phyloP scores from a whole-genome alignment of 2,888 invertebrate species.

The Ernsta delagoae region DNA sequence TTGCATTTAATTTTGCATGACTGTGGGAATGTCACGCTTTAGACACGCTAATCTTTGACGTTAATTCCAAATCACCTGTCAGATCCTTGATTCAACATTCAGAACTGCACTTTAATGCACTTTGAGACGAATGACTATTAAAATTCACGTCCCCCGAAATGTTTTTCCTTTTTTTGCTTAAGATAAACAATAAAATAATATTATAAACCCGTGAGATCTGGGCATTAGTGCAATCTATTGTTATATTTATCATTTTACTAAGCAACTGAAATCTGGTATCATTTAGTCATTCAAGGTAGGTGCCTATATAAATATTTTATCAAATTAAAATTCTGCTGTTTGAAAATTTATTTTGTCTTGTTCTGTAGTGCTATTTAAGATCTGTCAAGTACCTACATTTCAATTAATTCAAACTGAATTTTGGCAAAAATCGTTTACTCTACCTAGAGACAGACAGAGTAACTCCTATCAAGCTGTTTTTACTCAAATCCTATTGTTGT shows the following conservation, averaged over 20 bases:
- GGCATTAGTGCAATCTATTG: background rate
- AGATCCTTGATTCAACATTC: conserved; percentile 27
- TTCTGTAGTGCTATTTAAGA: no score
- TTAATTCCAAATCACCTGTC: conserved; percentile 35
- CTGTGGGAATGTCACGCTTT: background rate
- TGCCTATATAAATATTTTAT: no score
- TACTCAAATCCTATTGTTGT: background rate
- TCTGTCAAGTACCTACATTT: no score
- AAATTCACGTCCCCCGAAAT: background rate
- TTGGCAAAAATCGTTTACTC: no score
- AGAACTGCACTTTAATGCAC: conserved; percentile 20
- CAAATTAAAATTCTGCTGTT: no score
- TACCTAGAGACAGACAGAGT: background rate
- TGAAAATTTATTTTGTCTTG: no score
- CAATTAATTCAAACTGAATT: no score
- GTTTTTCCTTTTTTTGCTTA: background rate
- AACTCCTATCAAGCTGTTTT: background rate
- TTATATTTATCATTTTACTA: background rate
- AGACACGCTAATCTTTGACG: conserved; percentile 22
- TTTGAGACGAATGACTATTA: background rate
- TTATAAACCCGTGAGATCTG: background rate
- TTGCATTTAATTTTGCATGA: conserved; percentile 2
- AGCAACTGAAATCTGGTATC: background rate
- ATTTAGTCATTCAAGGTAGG: no score
- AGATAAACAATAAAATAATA: background rate